Conservation (phyloP, 1,140 invertebrate genomes). For the Ostrea denselamellosa region DNA sequence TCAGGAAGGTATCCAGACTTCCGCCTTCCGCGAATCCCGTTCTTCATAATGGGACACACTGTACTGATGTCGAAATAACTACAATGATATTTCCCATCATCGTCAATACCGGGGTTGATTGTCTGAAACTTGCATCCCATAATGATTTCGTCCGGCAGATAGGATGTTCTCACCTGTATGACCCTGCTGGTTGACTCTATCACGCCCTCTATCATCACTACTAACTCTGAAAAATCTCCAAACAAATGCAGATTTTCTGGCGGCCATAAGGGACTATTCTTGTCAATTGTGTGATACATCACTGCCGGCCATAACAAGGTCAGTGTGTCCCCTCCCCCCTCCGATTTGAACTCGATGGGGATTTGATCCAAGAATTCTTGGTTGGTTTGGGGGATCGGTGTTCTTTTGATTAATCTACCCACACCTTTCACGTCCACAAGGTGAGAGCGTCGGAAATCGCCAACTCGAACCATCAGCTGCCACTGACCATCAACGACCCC, state of each 20-base stretch:
- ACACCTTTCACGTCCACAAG: slow-evolving; percentile 92
- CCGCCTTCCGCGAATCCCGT: not conserved
- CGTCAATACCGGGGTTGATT: slow-evolving; percentile 53
- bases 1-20: not conserved
- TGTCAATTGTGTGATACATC: slow-evolving; percentile 89
- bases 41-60: slow-evolving; percentile 46
- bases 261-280: slow-evolving; percentile 89
- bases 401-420: slow-evolving; percentile 91
- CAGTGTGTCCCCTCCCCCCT: slow-evolving; percentile 88
- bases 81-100: slow-evolving; percentile 53
- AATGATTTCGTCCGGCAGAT: slow-evolving; percentile 78
- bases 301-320: slow-evolving; percentile 95
- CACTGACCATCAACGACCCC: slow-evolving; percentile 84
- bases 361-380: slow-evolving; percentile 73
- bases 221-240: slow-evolving; percentile 93
- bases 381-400: slow-evolving; percentile 83
- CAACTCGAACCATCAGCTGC: slow-evolving; percentile 96
- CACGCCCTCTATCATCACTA: slow-evolving; percentile 93
- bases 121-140: slow-evolving; percentile 78
- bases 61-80: slow-evolving; percentile 59
- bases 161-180: slow-evolving; percentile 77
- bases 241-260: slow-evolving; percentile 91
- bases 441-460: slow-evolving; percentile 97
- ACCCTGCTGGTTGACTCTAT: slow-evolving; percentile 72
- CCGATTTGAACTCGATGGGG: slow-evolving; percentile 83